phyloP scores from a whole-genome alignment of 2,888 invertebrate species.

The Troides aeacus region DNA sequence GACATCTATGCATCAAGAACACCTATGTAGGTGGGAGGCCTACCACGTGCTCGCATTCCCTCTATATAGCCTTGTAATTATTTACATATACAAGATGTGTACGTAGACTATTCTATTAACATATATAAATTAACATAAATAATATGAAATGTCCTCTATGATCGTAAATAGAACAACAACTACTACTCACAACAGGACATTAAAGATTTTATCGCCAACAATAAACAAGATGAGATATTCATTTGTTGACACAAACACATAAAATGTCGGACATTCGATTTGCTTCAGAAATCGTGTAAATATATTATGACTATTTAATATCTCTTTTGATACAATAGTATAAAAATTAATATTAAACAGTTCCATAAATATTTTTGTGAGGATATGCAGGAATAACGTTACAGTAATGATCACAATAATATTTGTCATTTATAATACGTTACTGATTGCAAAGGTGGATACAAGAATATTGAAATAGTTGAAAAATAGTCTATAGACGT shows the following conservation, averaged over 20 bases:
- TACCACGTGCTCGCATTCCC: too few relatives aligned
- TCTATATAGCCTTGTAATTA: too few relatives aligned
- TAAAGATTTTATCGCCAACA: conserved; percentile 19
- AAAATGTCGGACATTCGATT: not conserved
- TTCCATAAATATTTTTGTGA: not conserved
- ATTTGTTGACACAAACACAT: not conserved
- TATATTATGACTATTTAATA: not conserved
- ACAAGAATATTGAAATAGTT: not conserved
- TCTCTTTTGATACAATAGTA: not conserved
- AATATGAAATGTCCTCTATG: not conserved
- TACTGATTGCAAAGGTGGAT: not conserved
- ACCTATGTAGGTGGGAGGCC: too few relatives aligned
- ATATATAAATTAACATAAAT: not conserved
- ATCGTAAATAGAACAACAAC: conserved; percentile 21
- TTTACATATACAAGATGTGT: not conserved
- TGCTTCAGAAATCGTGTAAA: not conserved
- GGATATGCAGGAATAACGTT: not conserved
- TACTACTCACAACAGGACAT: conserved; percentile 10
- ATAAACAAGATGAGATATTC: conserved; percentile 24
- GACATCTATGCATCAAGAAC: too few relatives aligned
- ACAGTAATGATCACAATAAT: not conserved
- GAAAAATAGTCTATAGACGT: not conserved
- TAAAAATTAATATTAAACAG: not conserved
- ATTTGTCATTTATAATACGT: not conserved
- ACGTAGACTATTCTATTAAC: not conserved